Base-by-base conservation (phyloP, 2,888 invertebrate species). In the Ganaspis brasiliensis region DNA sequence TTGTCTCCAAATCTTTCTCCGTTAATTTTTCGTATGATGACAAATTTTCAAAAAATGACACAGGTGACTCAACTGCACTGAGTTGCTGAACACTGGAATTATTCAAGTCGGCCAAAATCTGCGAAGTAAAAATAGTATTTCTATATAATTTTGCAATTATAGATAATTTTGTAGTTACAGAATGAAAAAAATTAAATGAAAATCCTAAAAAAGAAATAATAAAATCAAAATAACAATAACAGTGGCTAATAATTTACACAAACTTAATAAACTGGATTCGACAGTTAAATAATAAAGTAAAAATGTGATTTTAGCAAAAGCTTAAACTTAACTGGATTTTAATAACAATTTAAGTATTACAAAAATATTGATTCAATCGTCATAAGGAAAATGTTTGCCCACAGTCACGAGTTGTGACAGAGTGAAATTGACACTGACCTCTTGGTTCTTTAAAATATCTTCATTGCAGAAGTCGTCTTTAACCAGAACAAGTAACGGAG, bases 31-130 rank as follows among this genome's bases (percentile, higher is more conserved):
- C 91, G 10, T 92, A 92, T 8, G 92, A 91, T 0, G 92, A 92
- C 6, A 94, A 85, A 35, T 92, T 91, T 81, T 93, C 92, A 49
- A 96, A 84, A 0, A 93, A 93, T 1, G 91, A 90, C 12, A 94
- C 78, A 0, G 96, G 93, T 77, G 93, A 92, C 59, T 94, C 92
- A 0, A 96, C 96, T 21, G 93, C 93, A 9, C 95, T 93, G 72
- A 95, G 91, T 87, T 95, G 96, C 24, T 92, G 87, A 0, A 82
- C 82, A 31, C 84, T 85, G 0, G 90, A 83, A 0, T 83, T 83
- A 14, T 92, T 86, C 35, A 92, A 88, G 0, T 88, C 81, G 9
- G 90, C 90, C 16, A 94, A 86, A 82, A 91, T 92, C 1, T 92
- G 91, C 82, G 76, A 37, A 57, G 14, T 72, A 12, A 16, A 37